Percentiles rank a stretch among this genome's conserved stretches.
Evolutionary conservation across 1,140 invertebrate species (phyloP).

Genomic region (Drosophila lini): DNA sequence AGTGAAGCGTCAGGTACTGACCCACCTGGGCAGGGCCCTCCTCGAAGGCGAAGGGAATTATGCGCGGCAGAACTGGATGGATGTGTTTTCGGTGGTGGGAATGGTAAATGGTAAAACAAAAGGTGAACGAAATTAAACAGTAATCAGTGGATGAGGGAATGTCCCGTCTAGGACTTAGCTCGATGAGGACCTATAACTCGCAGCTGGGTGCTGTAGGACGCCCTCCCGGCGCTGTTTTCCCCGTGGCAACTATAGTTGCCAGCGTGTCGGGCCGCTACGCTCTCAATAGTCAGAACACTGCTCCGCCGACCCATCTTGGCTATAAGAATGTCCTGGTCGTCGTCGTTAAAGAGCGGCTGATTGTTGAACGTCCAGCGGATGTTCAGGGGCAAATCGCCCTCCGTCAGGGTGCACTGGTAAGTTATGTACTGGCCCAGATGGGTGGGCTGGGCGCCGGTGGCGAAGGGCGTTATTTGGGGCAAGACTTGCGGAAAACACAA

Average conservation of each 20-base stretch:
- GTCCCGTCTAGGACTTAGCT: not conserved
- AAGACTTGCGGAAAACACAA: slow-evolving; percentile 85
- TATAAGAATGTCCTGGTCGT: slow-evolving; percentile 84
- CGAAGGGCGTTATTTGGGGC: slow-evolving; percentile 87
- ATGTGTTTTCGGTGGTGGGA: slow-evolving; percentile 34
- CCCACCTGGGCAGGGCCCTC: slow-evolving; percentile 82
- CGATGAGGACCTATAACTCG: slow-evolving; percentile 78
- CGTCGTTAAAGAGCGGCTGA: slow-evolving; percentile 84
- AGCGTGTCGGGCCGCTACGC: slow-evolving; percentile 88
- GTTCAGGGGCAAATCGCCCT: slow-evolving; percentile 92
- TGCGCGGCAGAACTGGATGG: slow-evolving; percentile 89
- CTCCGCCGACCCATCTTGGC: slow-evolving; percentile 85
- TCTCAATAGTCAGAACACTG: slow-evolving; percentile 90
- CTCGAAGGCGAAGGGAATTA: slow-evolving; percentile 87
- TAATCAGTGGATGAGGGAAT: slow-evolving; percentile 16
- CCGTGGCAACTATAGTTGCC: slow-evolving; percentile 90
- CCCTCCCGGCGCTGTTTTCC: slow-evolving; percentile 89
- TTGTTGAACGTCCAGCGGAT: slow-evolving; percentile 91
- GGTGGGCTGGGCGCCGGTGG: slow-evolving; percentile 86
- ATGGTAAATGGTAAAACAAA: slow-evolving; percentile 50
- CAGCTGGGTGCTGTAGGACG: slow-evolving; percentile 85
- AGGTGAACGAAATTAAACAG: slow-evolving; percentile 39
- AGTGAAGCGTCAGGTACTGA: slow-evolving; percentile 85
- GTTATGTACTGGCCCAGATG: slow-evolving; percentile 88
- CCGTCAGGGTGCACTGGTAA: slow-evolving; percentile 87